Conservation (phyloP, 2,888 invertebrate genomes). For the Drosophila borealis region DNA sequence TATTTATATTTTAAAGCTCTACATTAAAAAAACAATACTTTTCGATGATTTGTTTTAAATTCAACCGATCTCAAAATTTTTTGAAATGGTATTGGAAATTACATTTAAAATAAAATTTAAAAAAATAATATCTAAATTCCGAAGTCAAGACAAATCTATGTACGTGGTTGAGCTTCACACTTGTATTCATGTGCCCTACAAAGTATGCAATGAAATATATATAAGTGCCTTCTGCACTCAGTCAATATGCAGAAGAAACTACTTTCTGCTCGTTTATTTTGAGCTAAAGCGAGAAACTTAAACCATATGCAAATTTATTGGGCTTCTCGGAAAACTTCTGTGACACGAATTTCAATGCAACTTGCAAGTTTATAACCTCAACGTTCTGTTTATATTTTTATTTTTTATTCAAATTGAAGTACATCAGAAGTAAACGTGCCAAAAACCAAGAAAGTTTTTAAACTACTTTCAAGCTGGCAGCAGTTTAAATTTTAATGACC, state of each 20-base stretch:
- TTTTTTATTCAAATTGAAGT: constrained; percentile 37
- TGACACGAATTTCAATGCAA: constrained; percentile 16
- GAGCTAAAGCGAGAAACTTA: constrained; percentile 7
- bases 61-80: too few relatives aligned
- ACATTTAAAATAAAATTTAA: too few relatives aligned
- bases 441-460: constrained; percentile 55
- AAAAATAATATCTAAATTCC: too few relatives aligned
- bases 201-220: constrained; percentile 28
- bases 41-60: too few relatives aligned
- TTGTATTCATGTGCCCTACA: background rate
- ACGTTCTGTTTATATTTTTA: constrained; percentile 6
- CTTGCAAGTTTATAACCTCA: constrained; percentile 23
- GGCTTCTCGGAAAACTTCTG: constrained; percentile 33
- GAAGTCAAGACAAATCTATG: too few relatives aligned
- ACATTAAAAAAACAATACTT: too few relatives aligned
- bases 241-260: background rate
- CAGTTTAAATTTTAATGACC: constrained; percentile 43
- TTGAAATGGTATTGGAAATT: too few relatives aligned
- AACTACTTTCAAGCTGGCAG: constrained; percentile 57
- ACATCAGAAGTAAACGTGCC: constrained; percentile 41
- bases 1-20: too few relatives aligned
- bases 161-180: background rate
- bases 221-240: background rate
- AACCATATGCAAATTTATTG: constrained; percentile 58
- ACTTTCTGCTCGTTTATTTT: constrained; percentile 2